Conservation (phyloP, 2,888 invertebrate genomes). For the Theodoxus fluviatilis region DNA sequence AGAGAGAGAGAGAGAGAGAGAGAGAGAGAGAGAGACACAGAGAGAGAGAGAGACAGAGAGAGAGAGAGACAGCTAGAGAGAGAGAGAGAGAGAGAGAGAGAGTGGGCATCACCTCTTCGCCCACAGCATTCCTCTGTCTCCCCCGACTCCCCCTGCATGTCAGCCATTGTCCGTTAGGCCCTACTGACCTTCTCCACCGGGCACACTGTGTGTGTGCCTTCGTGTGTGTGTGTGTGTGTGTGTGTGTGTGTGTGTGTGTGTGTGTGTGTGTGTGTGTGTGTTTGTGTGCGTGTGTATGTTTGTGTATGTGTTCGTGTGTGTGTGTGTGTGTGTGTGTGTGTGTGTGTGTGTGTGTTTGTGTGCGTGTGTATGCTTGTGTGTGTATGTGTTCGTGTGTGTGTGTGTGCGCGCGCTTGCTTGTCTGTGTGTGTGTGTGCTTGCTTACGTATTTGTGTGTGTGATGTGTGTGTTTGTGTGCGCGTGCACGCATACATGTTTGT, state of each 20-base stretch:
- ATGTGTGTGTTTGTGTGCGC: too few species aligned
- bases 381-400: neutral
- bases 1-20: neutral
- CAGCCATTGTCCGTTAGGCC: neutral
- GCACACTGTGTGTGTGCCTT: too few species aligned
- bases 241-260: too few species aligned
- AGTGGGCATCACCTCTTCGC: neutral
- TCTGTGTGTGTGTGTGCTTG: too few species aligned
- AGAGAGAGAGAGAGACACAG: neutral
- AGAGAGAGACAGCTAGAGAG: neutral
- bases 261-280: too few species aligned
- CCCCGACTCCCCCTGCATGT: neutral
- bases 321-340: neutral
- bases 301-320: neutral
- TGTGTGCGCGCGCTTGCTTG: too few species aligned
- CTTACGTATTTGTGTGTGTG: too few species aligned
- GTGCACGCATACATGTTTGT: too few species aligned
- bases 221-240: too few species aligned
- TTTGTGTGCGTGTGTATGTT: too few species aligned
- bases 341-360: neutral
- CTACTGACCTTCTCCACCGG: neutral
- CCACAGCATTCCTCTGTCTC: neutral
- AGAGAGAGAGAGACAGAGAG: neutral
- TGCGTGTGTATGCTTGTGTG: neutral
- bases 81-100: slow-evolving; percentile 16